phyloP scores from a whole-genome alignment of 2,888 invertebrate species.

The Drosophila tripunctata region DNA sequence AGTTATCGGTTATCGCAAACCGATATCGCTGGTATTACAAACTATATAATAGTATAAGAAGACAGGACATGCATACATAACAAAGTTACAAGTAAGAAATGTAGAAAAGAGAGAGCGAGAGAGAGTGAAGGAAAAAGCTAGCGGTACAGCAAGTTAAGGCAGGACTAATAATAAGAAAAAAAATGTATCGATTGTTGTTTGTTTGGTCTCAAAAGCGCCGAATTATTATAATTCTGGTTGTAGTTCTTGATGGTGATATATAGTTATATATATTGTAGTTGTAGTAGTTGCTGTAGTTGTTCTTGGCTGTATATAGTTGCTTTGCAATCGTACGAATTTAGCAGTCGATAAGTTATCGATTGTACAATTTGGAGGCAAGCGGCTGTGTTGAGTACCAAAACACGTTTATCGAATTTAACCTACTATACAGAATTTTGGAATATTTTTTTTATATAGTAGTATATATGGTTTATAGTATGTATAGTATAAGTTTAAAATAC shows the following conservation, averaged over 20 bases:
- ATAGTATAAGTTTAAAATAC: conserved; percentile 54
- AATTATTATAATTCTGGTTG: conserved; percentile 37
- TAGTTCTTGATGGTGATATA: conserved; percentile 36
- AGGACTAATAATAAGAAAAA: conserved; percentile 32
- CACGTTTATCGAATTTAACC: conserved; percentile 38
- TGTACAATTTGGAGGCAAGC: conserved; percentile 52
- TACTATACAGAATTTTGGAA: conserved; percentile 59
- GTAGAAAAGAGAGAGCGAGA: conserved; percentile 27
- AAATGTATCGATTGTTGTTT: conserved; percentile 9
- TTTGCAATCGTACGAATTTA: conserved; percentile 65
- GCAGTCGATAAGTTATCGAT: conserved; percentile 44
- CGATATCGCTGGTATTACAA: conserved; percentile 29
- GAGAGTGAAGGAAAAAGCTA: conserved; percentile 32
- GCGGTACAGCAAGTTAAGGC: conserved; percentile 30
- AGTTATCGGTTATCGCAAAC: conserved; percentile 27
- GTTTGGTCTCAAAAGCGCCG: conserved; percentile 60
- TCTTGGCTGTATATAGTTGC: conserved; percentile 30
- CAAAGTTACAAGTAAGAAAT: conserved; percentile 61
- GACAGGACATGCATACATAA: conserved; percentile 71
- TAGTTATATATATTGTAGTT: conserved; percentile 24
- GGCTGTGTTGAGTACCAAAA: conserved; percentile 52
- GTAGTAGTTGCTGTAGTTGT: conserved; percentile 10
- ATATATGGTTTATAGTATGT: conserved; percentile 30
- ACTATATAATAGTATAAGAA: conserved; percentile 37
- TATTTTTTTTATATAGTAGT: conserved; percentile 23